Conservation (phyloP, 2,113 vertebrate species). For the Pelodiscus sinensis region DNA sequence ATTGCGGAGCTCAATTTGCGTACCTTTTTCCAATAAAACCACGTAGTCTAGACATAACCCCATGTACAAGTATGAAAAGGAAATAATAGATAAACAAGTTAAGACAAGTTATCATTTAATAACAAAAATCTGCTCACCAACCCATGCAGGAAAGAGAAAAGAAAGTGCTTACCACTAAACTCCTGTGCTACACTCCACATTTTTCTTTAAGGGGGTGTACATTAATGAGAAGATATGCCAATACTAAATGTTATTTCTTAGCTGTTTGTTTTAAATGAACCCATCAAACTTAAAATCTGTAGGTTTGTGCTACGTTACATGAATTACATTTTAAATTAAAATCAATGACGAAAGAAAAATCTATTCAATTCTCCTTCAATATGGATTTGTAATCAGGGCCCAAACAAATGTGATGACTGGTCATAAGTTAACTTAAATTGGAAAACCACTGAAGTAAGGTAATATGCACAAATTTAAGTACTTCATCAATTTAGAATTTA, state of each 20-base stretch:
- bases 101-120: neutral
- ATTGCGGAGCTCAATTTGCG: too few species aligned
- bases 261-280: conserved; percentile 32
- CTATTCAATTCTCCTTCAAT: conserved; percentile 63
- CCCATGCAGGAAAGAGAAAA: neutral
- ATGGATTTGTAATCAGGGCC: conserved; percentile 67
- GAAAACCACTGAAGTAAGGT: conserved; percentile 67
- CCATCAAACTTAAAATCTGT: conserved; percentile 49
- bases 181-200: neutral
- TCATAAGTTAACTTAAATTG: conserved; percentile 71
- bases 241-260: neutral
- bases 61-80: neutral
- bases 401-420: conserved; percentile 60
- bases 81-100: neutral
- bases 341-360: conserved; percentile 72
- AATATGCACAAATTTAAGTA: conserved; percentile 57
- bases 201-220: neutral
- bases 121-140: neutral
- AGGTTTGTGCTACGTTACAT: conserved; percentile 42
- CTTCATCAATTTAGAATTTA: conserved; percentile 50
- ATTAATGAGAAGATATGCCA: neutral
- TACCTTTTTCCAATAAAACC: too few species aligned
- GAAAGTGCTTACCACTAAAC: neutral
- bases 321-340: conserved; percentile 72
- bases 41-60: too few species aligned